Conservation (phyloP, 2,888 invertebrate genomes). For the Choristoneura rosaceana region DNA sequence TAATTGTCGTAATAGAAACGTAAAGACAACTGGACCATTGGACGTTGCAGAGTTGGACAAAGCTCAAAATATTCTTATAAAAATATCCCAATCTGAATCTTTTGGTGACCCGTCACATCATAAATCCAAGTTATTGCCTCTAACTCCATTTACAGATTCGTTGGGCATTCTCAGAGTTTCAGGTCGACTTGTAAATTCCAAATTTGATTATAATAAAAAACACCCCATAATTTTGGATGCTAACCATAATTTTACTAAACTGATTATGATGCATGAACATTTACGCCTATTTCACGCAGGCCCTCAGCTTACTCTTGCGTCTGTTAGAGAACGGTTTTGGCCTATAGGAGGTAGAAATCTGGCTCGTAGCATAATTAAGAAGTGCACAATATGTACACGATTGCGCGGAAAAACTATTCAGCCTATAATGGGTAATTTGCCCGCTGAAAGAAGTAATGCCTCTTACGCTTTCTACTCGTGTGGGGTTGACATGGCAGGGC, state of each 20-base stretch:
- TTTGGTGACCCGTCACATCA: neutral
- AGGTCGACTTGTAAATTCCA: neutral
- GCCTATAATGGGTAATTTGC: slow-evolving; percentile 43
- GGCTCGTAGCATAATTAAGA: slow-evolving; percentile 27
- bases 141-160: neutral
- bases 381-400: neutral
- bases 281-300: slow-evolving; percentile 42
- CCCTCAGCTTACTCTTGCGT: slow-evolving; percentile 43
- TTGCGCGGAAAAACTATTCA: slow-evolving; percentile 16
- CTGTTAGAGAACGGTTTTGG: slow-evolving; percentile 27
- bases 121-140: neutral
- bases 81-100: neutral
- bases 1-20: neutral
- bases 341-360: slow-evolving; percentile 43
- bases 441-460: slow-evolving; percentile 15
- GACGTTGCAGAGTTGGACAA: neutral
- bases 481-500: slow-evolving; percentile 44
- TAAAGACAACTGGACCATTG: neutral
- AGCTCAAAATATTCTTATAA: neutral
- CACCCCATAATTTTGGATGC: neutral
- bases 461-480: slow-evolving; percentile 36
- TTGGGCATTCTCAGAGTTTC: neutral
- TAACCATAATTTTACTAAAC: neutral
- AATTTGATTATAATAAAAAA: neutral
- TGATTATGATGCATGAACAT: slow-evolving; percentile 40